Base-by-base conservation (phyloP, 2,888 invertebrate species). In the Eupithecia insigniata region DNA sequence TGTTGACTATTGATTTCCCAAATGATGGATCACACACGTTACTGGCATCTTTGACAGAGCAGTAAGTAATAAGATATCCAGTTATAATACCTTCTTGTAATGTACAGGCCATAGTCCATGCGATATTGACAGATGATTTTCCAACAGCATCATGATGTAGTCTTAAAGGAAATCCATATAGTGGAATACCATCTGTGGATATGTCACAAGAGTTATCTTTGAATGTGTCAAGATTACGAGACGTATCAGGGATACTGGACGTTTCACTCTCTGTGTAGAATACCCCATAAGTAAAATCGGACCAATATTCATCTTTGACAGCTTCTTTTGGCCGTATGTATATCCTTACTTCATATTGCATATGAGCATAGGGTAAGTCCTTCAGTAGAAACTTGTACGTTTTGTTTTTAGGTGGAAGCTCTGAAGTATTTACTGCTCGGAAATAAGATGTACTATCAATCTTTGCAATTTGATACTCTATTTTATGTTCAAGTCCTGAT, bases 91-190 rank as follows among this genome's bases (percentile, higher is more conserved):
- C 96, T 6, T n/a, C 95, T 76, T 95, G 95, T 82, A 97, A 96
- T 0, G 96, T 95, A 86, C 98, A 97, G 73, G 96, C 96, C 78
- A 97, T 94, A 73, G 95, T 96, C 98, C 98, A 98, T 58, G 95
- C 95, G n/a, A 98, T 93, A 74, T 83, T 88, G 0, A 92, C 92
- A 86, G 80, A 88, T 71, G 92, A 83, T 74, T 91, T 92, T 22
- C 91, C 90, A 61, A 90, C 88, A 39, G 79, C 84, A 82, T 89
- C 91, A 85, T 89, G 88, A 51, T 84, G 80, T 39, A 93, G 82
- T 76, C 84, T 85, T 2, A 91, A 87, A 69, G 91, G 91, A 76
- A 92, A 91, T 92, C 94, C 77, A n/a, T n/a, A n/a, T 96, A 96
- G 95, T 51, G 86, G 87, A 75, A n/a, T n/a, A n/a, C n/a, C n/a